Evolutionary conservation across 2,888 invertebrate species (phyloP).

Genomic region (Heliconius ethilla): DNA sequence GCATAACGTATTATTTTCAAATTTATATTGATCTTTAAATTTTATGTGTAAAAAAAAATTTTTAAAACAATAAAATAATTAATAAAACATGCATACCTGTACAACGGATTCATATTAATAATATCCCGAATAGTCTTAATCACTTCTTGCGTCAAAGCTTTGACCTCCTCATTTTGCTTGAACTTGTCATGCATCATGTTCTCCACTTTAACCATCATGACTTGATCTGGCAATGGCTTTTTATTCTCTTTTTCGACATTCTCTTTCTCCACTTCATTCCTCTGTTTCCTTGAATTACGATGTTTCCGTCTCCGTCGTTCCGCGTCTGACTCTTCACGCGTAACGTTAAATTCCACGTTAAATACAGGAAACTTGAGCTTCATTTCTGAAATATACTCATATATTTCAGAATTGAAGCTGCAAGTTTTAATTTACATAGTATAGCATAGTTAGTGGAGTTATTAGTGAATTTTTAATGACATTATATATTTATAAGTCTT

Average conservation of each 20-base stretch:
- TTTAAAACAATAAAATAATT: too few species aligned
- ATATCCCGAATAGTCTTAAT: slow-evolving; percentile 99
- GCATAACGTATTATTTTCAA: too few species aligned
- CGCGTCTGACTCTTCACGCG: slow-evolving; percentile 87
- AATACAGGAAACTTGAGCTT: slow-evolving; percentile 91
- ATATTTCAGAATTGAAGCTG: slow-evolving; percentile 70
- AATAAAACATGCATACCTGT: slow-evolving; percentile 78
- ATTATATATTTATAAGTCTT: neutral
- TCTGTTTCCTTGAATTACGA: slow-evolving; percentile 64
- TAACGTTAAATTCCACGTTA: slow-evolving; percentile 91
- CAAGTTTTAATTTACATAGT: slow-evolving; percentile 34
- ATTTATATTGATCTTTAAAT: too few species aligned
- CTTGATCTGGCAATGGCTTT: slow-evolving; percentile 63
- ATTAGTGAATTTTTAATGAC: neutral
- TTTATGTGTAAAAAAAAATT: too few species aligned
- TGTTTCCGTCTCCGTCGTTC: slow-evolving; percentile 80
- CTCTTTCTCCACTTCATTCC: slow-evolving; percentile 35
- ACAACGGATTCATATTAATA: slow-evolving; percentile 97
- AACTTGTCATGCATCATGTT: slow-evolving; percentile 95
- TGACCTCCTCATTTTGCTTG: slow-evolving; percentile 95
- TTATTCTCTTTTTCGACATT: slow-evolving; percentile 53
- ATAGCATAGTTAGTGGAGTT: neutral
- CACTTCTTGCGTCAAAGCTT: slow-evolving; percentile 97
- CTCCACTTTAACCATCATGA: slow-evolving; percentile 96
- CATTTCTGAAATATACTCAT: slow-evolving; percentile 81